A percentile compares a stretch with the other conserved stretches of the same genome.
Conservation (phyloP, 2,797 vertebrate genomes). For the Pelochelys cantorii region DNA sequence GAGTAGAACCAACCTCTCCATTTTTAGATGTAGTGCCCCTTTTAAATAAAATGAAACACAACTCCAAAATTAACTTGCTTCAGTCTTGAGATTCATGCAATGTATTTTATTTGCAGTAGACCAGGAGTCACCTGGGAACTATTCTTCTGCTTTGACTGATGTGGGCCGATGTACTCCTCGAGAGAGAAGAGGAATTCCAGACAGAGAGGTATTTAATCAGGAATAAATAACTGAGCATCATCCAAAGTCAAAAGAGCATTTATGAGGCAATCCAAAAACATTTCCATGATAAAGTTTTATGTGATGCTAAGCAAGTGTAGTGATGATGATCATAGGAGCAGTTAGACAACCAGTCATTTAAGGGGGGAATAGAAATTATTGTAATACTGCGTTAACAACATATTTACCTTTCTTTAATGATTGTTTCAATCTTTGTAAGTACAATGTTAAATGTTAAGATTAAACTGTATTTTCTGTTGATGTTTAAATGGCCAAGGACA, state of each 20-base stretch:
- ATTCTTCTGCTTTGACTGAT: slow-evolving; percentile 85
- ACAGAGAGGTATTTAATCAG: slow-evolving; percentile 91
- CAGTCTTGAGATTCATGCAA: slow-evolving; percentile 23
- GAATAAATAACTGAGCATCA: neutral
- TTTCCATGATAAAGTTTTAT: neutral
- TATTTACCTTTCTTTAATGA: neutral
- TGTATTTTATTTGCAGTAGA: slow-evolving; percentile 82
- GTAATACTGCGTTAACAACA: neutral
- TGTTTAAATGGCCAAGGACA: neutral
- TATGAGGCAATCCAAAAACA: slow-evolving; percentile 7
- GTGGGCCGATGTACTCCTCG: slow-evolving; percentile 85
- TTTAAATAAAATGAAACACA: slow-evolving; percentile 23
- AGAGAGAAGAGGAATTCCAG: slow-evolving; percentile 89
- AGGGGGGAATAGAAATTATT: neutral
- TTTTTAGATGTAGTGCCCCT: neutral
- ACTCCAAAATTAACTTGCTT: neutral
- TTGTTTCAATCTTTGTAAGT: no score
- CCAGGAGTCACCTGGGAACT: slow-evolving; percentile 89
- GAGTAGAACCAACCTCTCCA: neutral
- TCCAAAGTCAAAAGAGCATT: neutral
- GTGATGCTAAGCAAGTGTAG: neutral
- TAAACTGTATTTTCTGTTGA: neutral
- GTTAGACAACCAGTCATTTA: neutral
- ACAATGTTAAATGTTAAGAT: neutral
- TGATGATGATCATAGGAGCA: neutral